These are phyloP conservation scores for Lates calcarifer DNA, from an alignment of 2,113 vertebrate species.

Conservation along the genomic window DNA sequence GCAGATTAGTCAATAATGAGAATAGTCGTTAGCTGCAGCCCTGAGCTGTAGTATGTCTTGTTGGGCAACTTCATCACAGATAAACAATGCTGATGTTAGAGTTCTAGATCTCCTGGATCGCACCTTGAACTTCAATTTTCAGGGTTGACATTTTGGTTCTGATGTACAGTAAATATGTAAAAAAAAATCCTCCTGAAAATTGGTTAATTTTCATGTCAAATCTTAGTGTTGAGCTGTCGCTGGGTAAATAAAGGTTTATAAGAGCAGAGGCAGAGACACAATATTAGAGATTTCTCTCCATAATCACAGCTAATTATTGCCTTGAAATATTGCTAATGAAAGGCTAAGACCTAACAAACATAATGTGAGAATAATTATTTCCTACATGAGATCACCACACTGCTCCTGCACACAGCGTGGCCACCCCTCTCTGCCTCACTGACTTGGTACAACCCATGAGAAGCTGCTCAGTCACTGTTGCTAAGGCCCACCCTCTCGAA, in stretches of 20 bases:
- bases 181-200: background rate
- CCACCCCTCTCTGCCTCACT: constrained; percentile 32
- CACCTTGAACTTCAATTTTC: background rate
- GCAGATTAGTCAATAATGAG: background rate
- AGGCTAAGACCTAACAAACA: background rate
- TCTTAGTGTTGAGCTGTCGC: background rate
- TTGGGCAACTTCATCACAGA: background rate
- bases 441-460: constrained; percentile 76
- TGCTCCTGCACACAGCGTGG: constrained; percentile 1
- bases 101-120: background rate
- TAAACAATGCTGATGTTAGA: too few species aligned
- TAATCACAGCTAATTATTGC: background rate
- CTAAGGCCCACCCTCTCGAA: constrained; percentile 74
- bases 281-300: background rate
- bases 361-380: background rate
- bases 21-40: background rate
- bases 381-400: background rate
- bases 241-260: too few species aligned
- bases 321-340: background rate
- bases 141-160: background rate
- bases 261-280: background rate
- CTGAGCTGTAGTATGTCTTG: background rate
- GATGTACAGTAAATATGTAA: background rate
- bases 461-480: constrained; percentile 82
- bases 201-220: background rate